Conservation (phyloP, 2,888 invertebrate genomes). For the Stenoptilia bipunctidactyla region DNA sequence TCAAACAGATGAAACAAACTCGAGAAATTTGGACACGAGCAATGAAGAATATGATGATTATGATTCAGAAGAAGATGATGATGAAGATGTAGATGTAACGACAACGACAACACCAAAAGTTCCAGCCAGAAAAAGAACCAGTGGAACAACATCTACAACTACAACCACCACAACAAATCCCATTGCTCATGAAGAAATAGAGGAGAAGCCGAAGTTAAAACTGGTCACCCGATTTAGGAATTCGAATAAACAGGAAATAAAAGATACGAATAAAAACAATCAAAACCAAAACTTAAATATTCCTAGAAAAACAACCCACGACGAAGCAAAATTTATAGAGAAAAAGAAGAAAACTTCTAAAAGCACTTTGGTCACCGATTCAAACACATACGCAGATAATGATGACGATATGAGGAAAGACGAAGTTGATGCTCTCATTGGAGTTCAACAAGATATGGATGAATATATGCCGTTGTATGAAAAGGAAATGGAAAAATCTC, state of each 20-base stretch:
- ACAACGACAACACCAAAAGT: conserved; percentile 32
- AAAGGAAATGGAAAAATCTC: conserved; percentile 26
- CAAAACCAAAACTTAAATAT: conserved; percentile 11
- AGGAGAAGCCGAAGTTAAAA: conserved; percentile 28
- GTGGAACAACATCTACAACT: conserved; percentile 21
- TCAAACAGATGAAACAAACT: too few relatives aligned
- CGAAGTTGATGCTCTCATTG: conserved; percentile 52
- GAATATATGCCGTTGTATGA: conserved; percentile 52
- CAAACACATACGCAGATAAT: conserved; percentile 47
- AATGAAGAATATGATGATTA: conserved; percentile 21
- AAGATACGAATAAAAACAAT: conserved; percentile 14
- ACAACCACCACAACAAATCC: conserved; percentile 29
- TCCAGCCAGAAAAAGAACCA: conserved; percentile 25
- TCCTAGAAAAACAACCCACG: conserved; percentile 6
- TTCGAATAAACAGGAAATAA: conserved; percentile 9
- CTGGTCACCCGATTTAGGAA: conserved; percentile 44
- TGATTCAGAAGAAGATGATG: conserved; percentile 27
- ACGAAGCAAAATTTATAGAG: conserved; percentile 39
- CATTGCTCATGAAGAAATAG: conserved; percentile 17
- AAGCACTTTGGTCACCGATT: conserved; percentile 57
- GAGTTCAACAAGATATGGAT: conserved; percentile 42
- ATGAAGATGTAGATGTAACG: conserved; percentile 19
- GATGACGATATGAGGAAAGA: conserved; percentile 39
- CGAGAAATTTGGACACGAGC: conserved; percentile 13
- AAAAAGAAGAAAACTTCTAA: conserved; percentile 51